phyloP scores from a whole-genome alignment of 2,797 vertebrate genomes.

The Acropternis orthonyx region DNA sequence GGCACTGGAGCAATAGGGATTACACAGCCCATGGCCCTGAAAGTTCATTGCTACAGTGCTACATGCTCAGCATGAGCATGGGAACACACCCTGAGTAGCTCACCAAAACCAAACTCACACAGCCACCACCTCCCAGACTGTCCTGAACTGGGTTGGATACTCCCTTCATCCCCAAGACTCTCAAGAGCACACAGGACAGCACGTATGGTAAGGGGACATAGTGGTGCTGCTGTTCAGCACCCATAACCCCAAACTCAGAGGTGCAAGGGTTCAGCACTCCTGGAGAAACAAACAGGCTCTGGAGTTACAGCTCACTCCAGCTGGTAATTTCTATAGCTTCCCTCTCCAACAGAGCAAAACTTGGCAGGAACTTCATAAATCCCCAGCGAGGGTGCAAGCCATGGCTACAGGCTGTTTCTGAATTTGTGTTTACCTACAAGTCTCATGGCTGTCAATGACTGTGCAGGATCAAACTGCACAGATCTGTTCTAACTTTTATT shows the following conservation, averaged over 20 bases:
- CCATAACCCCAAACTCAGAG: too few species aligned
- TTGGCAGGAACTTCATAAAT: background rate
- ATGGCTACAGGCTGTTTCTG: background rate
- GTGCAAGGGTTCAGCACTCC: background rate
- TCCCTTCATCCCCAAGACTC: too few species aligned
- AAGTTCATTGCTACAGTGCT: background rate
- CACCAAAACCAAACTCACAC: background rate
- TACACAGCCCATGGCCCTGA: background rate
- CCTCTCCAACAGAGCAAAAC: background rate
- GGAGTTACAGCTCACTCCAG: background rate
- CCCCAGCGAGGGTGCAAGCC: background rate
- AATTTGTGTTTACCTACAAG: background rate
- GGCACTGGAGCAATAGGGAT: background rate
- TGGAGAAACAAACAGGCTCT: background rate
- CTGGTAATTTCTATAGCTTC: background rate
- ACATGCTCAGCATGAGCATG: background rate
- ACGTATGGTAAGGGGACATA: background rate
- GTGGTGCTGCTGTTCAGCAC: background rate
- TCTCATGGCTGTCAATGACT: accelerated
- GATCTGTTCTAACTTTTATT: background rate
- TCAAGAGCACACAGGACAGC: background rate
- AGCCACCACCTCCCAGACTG: background rate
- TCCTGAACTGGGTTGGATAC: background rate
- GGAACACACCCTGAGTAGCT: background rate
- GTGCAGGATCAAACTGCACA: background rate